A percentile compares a stretch with the other conserved stretches of the same genome.
Conservation (phyloP, 2,888 invertebrate genomes). For the Clivina fossor region DNA sequence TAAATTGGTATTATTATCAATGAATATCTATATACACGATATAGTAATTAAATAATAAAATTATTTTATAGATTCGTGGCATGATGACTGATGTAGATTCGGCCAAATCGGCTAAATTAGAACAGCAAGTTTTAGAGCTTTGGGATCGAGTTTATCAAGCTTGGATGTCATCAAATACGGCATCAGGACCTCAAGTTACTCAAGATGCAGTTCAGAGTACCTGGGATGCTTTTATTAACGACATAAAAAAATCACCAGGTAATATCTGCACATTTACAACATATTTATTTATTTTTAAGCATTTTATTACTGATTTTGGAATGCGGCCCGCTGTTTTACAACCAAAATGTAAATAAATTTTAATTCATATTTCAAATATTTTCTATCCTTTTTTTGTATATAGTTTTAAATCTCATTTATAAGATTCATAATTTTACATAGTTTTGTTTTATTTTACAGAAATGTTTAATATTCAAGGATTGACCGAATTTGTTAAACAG, state of each 20-base stretch:
- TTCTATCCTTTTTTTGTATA: slow-evolving; percentile 44
- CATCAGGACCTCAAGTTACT: slow-evolving; percentile 72
- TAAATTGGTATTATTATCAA: slow-evolving; percentile 67
- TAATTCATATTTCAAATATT: no score
- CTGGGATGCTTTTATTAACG: slow-evolving; percentile 70
- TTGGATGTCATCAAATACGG: slow-evolving; percentile 75
- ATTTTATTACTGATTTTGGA: not conserved
- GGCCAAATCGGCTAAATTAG: slow-evolving; percentile 77
- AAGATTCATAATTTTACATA: slow-evolving; percentile 45
- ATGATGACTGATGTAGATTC: slow-evolving; percentile 79
- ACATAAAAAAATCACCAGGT: slow-evolving; percentile 77
- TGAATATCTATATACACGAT: slow-evolving; percentile 12
- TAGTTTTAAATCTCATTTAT: slow-evolving; percentile 52
- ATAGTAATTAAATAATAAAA: slow-evolving; percentile 1
- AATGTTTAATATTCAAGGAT: slow-evolving; percentile 70
- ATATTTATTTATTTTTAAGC: slow-evolving; percentile 23
- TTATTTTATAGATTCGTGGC: slow-evolving; percentile 61
- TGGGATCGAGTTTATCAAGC: slow-evolving; percentile 94
- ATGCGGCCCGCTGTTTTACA: no score
- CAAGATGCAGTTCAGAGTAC: slow-evolving; percentile 70
- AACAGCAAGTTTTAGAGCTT: slow-evolving; percentile 85
- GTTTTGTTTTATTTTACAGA: no score
- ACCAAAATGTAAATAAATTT: no score
- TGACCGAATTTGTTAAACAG: slow-evolving; percentile 81
- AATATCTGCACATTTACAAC: slow-evolving; percentile 38